Conservation (phyloP, 1,140 invertebrate species). For the Drosophila sturtevanti region DNA sequence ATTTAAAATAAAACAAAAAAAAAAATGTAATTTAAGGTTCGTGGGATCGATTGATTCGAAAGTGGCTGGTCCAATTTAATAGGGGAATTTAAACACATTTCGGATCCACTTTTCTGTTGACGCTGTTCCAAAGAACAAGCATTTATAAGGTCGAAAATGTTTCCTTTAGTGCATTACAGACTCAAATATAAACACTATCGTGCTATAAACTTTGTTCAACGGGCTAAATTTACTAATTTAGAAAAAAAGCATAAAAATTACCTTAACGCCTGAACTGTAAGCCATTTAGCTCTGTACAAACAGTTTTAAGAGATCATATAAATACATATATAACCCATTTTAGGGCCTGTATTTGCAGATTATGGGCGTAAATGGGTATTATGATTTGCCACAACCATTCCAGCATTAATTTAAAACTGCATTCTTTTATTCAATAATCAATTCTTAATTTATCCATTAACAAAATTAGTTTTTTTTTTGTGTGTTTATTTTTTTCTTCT, state of each 20-base stretch:
- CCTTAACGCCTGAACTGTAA: neutral
- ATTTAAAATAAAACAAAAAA: neutral
- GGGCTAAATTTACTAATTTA: neutral
- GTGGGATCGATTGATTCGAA: neutral
- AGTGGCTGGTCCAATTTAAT: neutral
- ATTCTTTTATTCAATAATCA: neutral
- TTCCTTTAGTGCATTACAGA: neutral
- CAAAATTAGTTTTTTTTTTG: neutral
- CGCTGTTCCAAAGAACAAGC: neutral
- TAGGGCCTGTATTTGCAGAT: neutral
- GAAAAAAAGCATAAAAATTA: neutral
- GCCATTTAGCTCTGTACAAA: neutral
- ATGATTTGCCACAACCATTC: neutral
- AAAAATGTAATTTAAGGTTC: neutral
- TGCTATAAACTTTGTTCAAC: neutral
- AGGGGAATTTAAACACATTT: neutral
- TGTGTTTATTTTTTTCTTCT: neutral
- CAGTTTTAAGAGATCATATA: neutral
- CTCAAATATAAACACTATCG: neutral
- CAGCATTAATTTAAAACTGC: constrained; percentile 1
- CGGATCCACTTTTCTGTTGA: neutral
- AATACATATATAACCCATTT: neutral
- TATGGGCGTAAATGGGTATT: neutral
- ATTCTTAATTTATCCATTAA: neutral
- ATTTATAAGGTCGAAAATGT: neutral